A percentile compares a stretch with the other conserved stretches of the same genome.
These are phyloP conservation scores for Steromphala cineraria DNA, from an alignment of 2,888 invertebrate genomes.

Conservation along the genomic window DNA sequence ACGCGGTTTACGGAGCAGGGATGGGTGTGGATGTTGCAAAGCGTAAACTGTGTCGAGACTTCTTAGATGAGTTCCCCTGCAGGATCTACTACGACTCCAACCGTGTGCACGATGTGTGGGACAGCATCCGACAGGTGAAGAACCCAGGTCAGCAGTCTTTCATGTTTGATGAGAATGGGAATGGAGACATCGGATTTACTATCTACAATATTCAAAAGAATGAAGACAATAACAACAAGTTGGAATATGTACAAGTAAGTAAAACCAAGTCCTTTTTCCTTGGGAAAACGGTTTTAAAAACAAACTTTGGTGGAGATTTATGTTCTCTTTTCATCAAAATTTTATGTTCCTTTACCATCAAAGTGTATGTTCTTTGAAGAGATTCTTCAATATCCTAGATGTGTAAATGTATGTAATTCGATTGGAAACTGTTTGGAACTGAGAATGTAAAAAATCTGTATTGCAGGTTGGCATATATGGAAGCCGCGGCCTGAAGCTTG, in stretches of 20 bases:
- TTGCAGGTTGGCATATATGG: conserved; percentile 33
- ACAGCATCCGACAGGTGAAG: conserved; percentile 4
- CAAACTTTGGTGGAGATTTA: too few species aligned
- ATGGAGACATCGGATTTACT: conserved; percentile 62
- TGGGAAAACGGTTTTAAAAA: too few species aligned
- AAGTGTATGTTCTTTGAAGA: too few species aligned
- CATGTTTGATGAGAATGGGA: conserved; percentile 60
- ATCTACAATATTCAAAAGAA: conserved; percentile 56
- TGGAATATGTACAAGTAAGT: conserved; percentile 43
- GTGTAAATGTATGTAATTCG: too few species aligned
- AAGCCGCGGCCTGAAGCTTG: conserved; percentile 15
- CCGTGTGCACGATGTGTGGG: not conserved
- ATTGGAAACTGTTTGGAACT: not conserved
- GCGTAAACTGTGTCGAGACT: conserved; percentile 46
- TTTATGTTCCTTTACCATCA: too few species aligned
- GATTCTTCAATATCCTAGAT: too few species aligned
- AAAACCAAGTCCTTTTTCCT: not conserved
- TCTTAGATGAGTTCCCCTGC: conserved; percentile 47
- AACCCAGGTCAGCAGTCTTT: conserved; percentile 22
- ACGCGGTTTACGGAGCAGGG: conserved; percentile 60
- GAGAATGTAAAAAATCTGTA: not conserved
- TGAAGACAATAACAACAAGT: not conserved
- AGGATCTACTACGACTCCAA: conserved; percentile 27
- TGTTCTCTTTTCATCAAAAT: too few species aligned
- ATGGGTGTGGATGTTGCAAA: conserved; percentile 49